Percentiles rank a stretch among this genome's conserved stretches.
Evolutionary conservation across 1,140 invertebrate species (phyloP).

Genomic region (Brachionus manjavacas): DNA sequence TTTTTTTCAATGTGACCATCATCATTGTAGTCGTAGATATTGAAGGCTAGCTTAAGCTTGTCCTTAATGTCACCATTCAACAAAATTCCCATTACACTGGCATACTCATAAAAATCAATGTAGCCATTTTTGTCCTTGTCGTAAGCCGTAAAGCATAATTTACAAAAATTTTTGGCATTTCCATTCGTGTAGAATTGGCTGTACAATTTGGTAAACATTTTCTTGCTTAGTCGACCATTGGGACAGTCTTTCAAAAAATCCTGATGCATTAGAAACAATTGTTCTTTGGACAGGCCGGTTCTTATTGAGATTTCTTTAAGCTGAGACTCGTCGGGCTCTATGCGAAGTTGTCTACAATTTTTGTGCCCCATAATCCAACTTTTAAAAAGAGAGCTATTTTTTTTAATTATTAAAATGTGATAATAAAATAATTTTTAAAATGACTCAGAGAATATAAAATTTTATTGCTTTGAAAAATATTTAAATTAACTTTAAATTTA

Average conservation of each 20-base stretch:
- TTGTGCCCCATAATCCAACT: neutral
- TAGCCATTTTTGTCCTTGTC: conserved; percentile 34
- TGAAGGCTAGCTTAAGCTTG: conserved; percentile 34
- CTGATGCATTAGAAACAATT: neutral
- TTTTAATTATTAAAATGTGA: neutral
- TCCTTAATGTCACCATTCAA: conserved; percentile 10
- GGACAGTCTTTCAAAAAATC: conserved; percentile 28
- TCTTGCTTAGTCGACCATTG: neutral
- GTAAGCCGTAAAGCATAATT: conserved; percentile 33
- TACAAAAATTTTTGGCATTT: conserved; percentile 18
- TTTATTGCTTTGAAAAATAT: too few species aligned
- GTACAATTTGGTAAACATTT: conserved; percentile 9
- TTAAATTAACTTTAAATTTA: too few species aligned
- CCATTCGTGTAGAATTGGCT: conserved; percentile 4
- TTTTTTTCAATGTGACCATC: conserved; percentile 15
- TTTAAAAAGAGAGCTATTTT: neutral
- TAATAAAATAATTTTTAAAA: neutral
- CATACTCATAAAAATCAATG: conserved; percentile 38
- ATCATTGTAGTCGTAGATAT: conserved; percentile 27
- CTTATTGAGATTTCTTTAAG: neutral
- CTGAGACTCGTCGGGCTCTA: neutral
- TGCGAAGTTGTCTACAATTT: neutral
- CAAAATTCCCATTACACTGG: conserved; percentile 10
- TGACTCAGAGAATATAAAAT: neutral
- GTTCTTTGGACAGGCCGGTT: neutral